Evolutionary conservation across 64 coral and sea anemone genomes (phyloP).

Genomic region (Porites australiensis): DNA sequence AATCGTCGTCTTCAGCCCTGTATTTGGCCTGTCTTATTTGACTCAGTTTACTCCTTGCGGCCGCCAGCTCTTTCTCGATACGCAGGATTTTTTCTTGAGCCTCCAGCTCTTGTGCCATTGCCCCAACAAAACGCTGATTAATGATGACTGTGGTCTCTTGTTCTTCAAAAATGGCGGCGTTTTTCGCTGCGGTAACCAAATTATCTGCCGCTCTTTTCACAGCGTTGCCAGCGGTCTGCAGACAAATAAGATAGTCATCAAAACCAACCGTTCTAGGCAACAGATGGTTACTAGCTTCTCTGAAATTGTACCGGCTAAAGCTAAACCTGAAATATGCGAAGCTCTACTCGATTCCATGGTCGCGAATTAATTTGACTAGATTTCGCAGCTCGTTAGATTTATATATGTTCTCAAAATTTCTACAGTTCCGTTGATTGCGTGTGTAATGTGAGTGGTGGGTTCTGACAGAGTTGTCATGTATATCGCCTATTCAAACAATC

Average conservation of each 20-base stretch:
- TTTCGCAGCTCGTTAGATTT: no score
- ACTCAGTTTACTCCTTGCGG: conserved; percentile 75
- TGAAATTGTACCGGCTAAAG: no score
- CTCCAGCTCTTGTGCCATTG: conserved; percentile 94
- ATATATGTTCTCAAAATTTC: no score
- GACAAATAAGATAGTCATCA: background rate
- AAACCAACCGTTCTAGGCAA: background rate
- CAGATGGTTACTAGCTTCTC: no score
- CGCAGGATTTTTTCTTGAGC: conserved; percentile 95
- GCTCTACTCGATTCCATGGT: no score
- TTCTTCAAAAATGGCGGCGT: conserved; percentile 94
- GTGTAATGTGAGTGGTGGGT: no score
- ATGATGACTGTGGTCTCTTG: conserved; percentile 95
- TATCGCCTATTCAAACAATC: no score
- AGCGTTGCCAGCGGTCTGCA: conserved; percentile 90
- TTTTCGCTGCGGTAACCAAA: conserved; percentile 91
- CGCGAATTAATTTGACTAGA: no score
- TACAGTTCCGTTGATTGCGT: no score
- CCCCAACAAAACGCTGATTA: conserved; percentile 93
- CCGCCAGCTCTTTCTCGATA: conserved; percentile 86
- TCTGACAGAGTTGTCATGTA: no score
- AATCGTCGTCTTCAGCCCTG: conserved; percentile 84
- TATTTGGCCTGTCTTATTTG: conserved; percentile 93
- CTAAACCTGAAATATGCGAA: no score
- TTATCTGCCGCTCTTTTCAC: conserved; percentile 94